These are phyloP conservation scores for Autographa gamma DNA, from an alignment of 2,888 invertebrate species.

Conservation along the genomic window DNA sequence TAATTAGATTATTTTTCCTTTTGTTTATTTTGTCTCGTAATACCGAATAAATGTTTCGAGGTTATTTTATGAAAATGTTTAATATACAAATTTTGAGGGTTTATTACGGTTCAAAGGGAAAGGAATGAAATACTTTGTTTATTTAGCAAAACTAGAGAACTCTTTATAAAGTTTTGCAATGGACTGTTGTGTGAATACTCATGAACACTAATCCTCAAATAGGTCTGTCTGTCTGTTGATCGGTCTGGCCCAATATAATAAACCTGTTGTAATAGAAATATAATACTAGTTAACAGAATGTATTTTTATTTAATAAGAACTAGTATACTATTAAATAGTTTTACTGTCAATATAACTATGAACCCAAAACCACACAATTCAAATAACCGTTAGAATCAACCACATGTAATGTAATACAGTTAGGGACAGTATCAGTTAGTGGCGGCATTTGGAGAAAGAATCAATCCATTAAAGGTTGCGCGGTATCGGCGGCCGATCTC, in stretches of 20 bases:
- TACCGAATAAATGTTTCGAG: conserved; percentile 22
- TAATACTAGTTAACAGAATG: too few relatives aligned
- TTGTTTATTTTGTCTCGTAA: conserved; percentile 11
- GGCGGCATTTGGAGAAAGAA: conserved; percentile 50
- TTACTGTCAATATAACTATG: too few relatives aligned
- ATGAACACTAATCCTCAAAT: too few relatives aligned
- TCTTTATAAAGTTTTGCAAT: too few relatives aligned
- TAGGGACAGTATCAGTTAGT: conserved; percentile 32
- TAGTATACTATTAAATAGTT: too few relatives aligned
- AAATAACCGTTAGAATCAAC: conserved; percentile 22
- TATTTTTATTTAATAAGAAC: too few relatives aligned
- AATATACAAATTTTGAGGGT: conserved; percentile 15
- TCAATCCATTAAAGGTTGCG: conserved; percentile 55
- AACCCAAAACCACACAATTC: neutral
- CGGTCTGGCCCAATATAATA: too few relatives aligned
- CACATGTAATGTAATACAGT: conserved; percentile 25
- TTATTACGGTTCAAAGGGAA: conserved; percentile 6
- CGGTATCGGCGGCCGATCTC: conserved; percentile 52
- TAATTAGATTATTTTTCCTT: conserved; percentile 48
- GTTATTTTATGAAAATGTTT: conserved; percentile 37
- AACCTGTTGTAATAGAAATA: too few relatives aligned
- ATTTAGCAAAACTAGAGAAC: too few relatives aligned
- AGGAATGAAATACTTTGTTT: neutral
- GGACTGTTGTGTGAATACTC: too few relatives aligned
- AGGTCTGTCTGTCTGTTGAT: too few relatives aligned